These are phyloP conservation scores for Suricata suricatta DNA, from an alignment of 2,113 vertebrate genomes.

Conservation along the genomic window DNA sequence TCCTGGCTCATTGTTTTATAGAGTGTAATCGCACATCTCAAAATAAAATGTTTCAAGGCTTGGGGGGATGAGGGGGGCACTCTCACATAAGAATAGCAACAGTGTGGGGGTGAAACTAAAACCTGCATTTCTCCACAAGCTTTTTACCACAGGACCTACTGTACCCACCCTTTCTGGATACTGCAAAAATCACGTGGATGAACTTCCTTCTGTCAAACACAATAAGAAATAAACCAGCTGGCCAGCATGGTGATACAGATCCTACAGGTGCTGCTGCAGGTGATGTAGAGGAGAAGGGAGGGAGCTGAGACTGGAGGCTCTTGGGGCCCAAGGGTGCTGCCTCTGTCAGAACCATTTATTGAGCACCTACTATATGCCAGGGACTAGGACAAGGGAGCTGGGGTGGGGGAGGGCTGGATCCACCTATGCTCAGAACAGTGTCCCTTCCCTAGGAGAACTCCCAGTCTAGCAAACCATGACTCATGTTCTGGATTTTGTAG, in stretches of 20 bases:
- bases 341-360: background rate
- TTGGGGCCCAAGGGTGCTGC: background rate
- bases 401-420: background rate
- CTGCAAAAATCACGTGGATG: slow-evolving; percentile 54
- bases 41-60: slow-evolving; percentile 28
- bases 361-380: background rate
- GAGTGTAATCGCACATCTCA: background rate
- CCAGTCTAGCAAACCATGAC: background rate
- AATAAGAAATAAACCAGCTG: slow-evolving; percentile 36
- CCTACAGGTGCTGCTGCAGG: slow-evolving; percentile 65
- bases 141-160: slow-evolving; percentile 21
- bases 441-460: background rate
- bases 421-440: background rate
- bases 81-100: background rate
- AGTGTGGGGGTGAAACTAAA: background rate
- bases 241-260: slow-evolving; percentile 40
- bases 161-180: slow-evolving; percentile 21
- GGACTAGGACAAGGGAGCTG: background rate
- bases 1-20: background rate
- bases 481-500: background rate
- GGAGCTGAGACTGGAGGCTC: background rate
- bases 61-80: background rate
- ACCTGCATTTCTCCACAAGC: slow-evolving; percentile 17
- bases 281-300: background rate
- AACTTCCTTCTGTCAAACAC: slow-evolving; percentile 59